Conservation (phyloP, 1,140 invertebrate genomes). For the Caenorhabditis remanei region DNA sequence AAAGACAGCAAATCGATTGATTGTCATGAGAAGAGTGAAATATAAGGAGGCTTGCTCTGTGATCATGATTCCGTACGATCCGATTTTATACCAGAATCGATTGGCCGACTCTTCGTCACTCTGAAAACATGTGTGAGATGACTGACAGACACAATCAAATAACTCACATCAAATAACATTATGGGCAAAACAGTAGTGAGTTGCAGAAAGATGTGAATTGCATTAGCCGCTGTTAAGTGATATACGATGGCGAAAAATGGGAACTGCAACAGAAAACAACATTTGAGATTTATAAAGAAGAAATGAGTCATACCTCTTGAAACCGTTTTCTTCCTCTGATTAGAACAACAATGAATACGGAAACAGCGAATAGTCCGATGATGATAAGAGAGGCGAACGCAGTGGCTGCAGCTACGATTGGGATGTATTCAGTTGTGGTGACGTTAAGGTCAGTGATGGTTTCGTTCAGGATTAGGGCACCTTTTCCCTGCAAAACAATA, state of each 20-base stretch:
- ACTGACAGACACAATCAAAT: neutral
- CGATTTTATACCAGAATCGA: slow-evolving; percentile 42
- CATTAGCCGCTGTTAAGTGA: slow-evolving; percentile 55
- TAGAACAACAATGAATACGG: slow-evolving; percentile 18
- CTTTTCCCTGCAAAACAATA: slow-evolving; percentile 41
- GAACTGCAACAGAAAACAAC: slow-evolving; percentile 44
- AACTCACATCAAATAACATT: slow-evolving; percentile 45
- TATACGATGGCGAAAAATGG: slow-evolving; percentile 58
- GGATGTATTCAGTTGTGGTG: slow-evolving; percentile 45
- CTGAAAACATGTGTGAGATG: neutral
- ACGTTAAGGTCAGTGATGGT: slow-evolving; percentile 49
- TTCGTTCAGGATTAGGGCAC: slow-evolving; percentile 36
- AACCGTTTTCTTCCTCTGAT: slow-evolving; percentile 49
- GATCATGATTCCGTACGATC: slow-evolving; percentile 22
- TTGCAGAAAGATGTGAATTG: slow-evolving; percentile 19
- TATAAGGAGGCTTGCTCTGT: slow-evolving; percentile 49
- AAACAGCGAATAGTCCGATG: slow-evolving; percentile 35
- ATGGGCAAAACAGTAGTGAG: slow-evolving; percentile 41
- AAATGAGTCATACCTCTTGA: slow-evolving; percentile 34
- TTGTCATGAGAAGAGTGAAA: slow-evolving; percentile 58
- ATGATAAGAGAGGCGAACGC: slow-evolving; percentile 23
- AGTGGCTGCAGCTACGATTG: slow-evolving; percentile 48
- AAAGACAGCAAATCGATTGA: slow-evolving; percentile 59
- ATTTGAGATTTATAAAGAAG: neutral
- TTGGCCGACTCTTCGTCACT: neutral